Conservation (phyloP, 1,140 invertebrate species). For the Gonioctena quinquepunctata region DNA sequence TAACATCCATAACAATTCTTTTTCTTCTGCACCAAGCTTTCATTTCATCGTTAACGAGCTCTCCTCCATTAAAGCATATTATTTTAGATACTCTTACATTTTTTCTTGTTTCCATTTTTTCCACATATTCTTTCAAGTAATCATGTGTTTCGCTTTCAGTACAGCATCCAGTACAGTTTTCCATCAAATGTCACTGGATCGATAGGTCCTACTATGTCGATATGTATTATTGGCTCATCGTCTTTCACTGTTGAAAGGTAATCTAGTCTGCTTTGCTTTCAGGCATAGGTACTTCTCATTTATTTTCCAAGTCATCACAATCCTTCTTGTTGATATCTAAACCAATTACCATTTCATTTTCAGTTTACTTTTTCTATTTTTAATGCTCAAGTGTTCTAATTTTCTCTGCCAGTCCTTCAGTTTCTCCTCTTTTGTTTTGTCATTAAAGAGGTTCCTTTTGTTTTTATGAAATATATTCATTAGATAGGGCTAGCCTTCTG, state of each 20-base stretch:
- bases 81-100: background rate
- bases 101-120: background rate
- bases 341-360: background rate
- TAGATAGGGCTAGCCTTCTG: background rate
- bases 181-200: background rate
- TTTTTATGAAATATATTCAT: background rate
- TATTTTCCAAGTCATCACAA: background rate
- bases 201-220: background rate
- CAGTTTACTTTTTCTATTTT: no score
- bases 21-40: background rate
- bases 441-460: background rate
- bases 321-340: background rate
- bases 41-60: slow-evolving; percentile 25
- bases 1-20: slow-evolving; percentile 30
- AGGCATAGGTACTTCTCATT: background rate
- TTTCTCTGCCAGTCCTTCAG: background rate
- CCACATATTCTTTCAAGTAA: slow-evolving; percentile 12
- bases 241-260: background rate
- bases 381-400: background rate
- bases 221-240: background rate
- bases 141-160: slow-evolving; percentile 1
- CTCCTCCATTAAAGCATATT: slow-evolving; percentile 21
- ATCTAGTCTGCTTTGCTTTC: background rate
- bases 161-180: background rate
- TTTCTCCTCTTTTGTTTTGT: background rate